phyloP scores from a whole-genome alignment of 2,797 vertebrate species.

The Sternotherus odoratus region DNA sequence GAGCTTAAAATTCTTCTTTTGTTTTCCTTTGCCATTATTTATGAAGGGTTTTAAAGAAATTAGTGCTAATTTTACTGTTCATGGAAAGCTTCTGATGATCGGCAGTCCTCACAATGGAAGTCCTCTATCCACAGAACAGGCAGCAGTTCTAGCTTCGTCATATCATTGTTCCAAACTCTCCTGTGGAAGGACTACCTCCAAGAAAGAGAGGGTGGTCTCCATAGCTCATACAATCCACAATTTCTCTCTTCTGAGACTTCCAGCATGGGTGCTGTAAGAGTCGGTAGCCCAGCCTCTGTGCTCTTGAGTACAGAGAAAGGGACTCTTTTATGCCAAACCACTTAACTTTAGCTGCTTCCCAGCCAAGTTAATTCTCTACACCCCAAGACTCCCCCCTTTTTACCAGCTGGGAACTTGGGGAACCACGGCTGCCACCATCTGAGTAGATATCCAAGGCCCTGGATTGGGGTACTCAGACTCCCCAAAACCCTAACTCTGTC shows the following conservation, averaged over 20 bases:
- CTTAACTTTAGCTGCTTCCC: too few species aligned
- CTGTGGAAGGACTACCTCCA: accelerated
- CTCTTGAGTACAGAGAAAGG: too few species aligned
- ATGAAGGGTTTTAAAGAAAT: not conserved
- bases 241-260: not conserved
- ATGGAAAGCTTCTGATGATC: not conserved
- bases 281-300: too few species aligned
- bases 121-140: not conserved
- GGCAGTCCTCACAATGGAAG: not conserved
- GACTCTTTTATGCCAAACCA: too few species aligned
- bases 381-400: too few species aligned
- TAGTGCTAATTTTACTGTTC: not conserved
- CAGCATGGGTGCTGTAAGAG: too few species aligned
- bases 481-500: too few species aligned
- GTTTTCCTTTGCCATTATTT: not conserved
- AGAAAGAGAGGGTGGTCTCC: accelerated
- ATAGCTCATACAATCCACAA: not conserved
- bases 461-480: too few species aligned
- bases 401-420: too few species aligned
- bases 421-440: too few species aligned
- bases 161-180: accelerated
- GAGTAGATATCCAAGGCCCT: too few species aligned
- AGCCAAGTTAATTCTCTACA: too few species aligned
- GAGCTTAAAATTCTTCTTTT: not conserved
- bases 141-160: not conserved